phyloP scores from a whole-genome alignment of 2,113 vertebrate species.

The Mionectes macconnelli region DNA sequence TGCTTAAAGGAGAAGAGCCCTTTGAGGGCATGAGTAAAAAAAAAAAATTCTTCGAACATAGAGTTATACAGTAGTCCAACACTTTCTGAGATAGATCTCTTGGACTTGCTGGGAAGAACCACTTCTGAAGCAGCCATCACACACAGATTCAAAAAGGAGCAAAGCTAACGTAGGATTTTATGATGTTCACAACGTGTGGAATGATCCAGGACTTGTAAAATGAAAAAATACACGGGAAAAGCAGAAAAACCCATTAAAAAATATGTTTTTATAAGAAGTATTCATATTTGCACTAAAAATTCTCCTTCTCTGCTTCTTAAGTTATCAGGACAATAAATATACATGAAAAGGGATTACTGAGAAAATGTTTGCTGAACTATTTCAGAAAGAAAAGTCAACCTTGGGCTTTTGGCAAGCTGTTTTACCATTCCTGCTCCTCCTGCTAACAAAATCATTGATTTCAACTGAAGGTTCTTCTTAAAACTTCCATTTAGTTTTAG shows the following conservation, averaged over 20 bases:
- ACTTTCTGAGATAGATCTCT: neutral
- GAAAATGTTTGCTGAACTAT: neutral
- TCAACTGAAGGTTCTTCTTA: neutral
- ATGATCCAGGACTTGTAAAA: neutral
- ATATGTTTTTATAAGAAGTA: neutral
- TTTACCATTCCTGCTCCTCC: neutral
- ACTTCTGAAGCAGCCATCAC: neutral
- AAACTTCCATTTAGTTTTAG: neutral
- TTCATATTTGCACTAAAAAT: neutral
- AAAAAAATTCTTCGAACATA: neutral
- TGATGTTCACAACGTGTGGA: neutral
- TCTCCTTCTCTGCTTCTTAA: neutral
- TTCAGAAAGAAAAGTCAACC: neutral
- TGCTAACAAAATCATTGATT: neutral
- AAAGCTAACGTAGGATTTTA: neutral
- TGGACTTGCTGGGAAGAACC: neutral
- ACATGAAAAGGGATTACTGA: neutral
- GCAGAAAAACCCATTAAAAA: neutral
- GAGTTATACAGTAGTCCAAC: neutral
- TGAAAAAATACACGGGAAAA: neutral
- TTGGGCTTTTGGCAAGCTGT: neutral
- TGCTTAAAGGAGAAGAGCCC: neutral
- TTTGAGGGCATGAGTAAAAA: neutral
- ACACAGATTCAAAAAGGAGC: neutral
- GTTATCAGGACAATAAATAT: neutral